phyloP scores from a whole-genome alignment of 2,888 invertebrate genomes.

The Esperia sulphurella region DNA sequence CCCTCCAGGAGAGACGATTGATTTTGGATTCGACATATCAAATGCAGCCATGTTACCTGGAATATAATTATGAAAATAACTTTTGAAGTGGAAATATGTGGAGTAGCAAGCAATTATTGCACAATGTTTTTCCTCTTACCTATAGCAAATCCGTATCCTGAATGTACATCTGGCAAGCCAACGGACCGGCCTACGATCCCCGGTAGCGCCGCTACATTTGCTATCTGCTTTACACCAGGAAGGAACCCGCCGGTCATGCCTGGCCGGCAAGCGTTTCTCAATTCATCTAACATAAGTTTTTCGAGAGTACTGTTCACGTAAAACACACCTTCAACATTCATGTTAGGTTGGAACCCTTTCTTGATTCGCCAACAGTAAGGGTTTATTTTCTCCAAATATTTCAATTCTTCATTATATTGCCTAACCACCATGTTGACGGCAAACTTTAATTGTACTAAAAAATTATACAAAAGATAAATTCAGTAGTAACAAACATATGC shows the following conservation, averaged over 20 bases:
- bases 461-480: no score
- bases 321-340: conserved; percentile 99
- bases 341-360: conserved; percentile 99
- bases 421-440: conserved; percentile 92
- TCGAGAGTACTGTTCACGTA: conserved; percentile 96
- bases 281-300: conserved; percentile 97
- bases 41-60: conserved; percentile 99
- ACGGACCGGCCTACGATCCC: conserved; percentile 97
- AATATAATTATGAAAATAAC: conserved; percentile 9
- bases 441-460: no score
- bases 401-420: conserved; percentile 94
- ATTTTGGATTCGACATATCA: conserved; percentile 93
- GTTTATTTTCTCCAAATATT: conserved; percentile 93
- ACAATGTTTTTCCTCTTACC: conserved; percentile 66
- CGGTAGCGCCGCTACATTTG: conserved; percentile 98
- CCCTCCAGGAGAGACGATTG: conserved; percentile 98
- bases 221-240: conserved; percentile 99
- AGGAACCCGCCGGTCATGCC: conserved; percentile 97
- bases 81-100: neutral
- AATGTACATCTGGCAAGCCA: conserved; percentile 97
- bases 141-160: conserved; percentile 99
- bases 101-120: neutral
- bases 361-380: conserved; percentile 95
- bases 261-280: conserved; percentile 92
- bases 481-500: no score